phyloP scores from a whole-genome alignment of 2,113 vertebrate genomes.

The Lontra canadensis region DNA sequence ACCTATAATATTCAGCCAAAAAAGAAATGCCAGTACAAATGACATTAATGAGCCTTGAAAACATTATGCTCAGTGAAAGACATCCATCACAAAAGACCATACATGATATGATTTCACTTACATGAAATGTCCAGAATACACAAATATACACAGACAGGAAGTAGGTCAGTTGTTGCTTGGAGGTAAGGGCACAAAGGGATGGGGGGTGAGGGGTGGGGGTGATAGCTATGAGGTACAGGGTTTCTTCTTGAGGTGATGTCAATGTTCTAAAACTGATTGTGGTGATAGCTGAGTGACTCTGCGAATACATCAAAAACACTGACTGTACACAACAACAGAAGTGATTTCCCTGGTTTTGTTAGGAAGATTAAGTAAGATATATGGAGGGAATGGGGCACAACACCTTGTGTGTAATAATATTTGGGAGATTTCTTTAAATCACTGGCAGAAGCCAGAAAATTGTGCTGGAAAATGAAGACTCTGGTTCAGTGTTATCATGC shows the following conservation, averaged over 20 bases:
- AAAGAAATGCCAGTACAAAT: neutral
- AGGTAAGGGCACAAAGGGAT: neutral
- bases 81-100: neutral
- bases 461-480: neutral
- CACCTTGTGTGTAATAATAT: rapidly evolving
- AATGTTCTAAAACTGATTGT: neutral
- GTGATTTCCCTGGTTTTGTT: neutral
- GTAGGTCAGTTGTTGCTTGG: neutral
- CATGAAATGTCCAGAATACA: neutral
- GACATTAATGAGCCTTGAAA: neutral
- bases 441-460: neutral
- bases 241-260: neutral
- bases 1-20: neutral
- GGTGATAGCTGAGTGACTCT: neutral
- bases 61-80: neutral
- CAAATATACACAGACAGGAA: neutral
- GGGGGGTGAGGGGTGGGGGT: neutral
- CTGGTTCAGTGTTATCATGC: neutral
- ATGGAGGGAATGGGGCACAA: neutral
- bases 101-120: neutral
- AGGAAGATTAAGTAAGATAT: neutral
- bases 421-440: neutral
- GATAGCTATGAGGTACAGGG: neutral
- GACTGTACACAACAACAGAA: neutral
- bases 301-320: neutral